Conservation (phyloP, 2,888 invertebrate species). For the Macrosoma leucophasiata region DNA sequence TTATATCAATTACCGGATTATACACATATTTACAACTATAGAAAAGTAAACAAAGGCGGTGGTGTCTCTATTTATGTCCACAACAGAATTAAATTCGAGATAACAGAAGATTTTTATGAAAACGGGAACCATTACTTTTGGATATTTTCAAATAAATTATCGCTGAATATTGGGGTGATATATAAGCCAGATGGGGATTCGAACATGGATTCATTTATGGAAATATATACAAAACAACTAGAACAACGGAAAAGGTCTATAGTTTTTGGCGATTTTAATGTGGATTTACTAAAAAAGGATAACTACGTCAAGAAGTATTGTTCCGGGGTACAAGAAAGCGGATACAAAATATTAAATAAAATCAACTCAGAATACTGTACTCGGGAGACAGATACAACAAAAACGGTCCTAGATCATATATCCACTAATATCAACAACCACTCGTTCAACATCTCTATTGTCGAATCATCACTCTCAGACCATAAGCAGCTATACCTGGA, state of each 20-base stretch:
- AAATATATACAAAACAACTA: slow-evolving; percentile 12
- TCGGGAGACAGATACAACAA: slow-evolving; percentile 14
- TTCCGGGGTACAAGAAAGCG: slow-evolving; percentile 8
- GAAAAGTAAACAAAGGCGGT: slow-evolving; percentile 24
- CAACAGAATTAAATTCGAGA: slow-evolving; percentile 21
- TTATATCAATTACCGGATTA: slow-evolving; percentile 11
- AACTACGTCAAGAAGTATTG: slow-evolving; percentile 4
- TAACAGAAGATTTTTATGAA: slow-evolving; percentile 18
- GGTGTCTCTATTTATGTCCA: slow-evolving; percentile 29
- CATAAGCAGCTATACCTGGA: slow-evolving; percentile 21
- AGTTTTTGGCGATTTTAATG: slow-evolving; percentile 20
- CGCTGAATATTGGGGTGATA: slow-evolving; percentile 19
- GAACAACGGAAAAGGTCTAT: slow-evolving; percentile 13
- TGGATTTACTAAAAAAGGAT: slow-evolving; percentile 9
- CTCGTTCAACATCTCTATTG: slow-evolving; percentile 9
- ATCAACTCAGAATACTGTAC: slow-evolving; percentile 12
- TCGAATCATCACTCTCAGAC: slow-evolving; percentile 23
- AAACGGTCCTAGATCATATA: slow-evolving; percentile 20
- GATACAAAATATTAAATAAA: slow-evolving; percentile 18
- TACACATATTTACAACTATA: slow-evolving; percentile 24
- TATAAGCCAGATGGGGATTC: slow-evolving; percentile 17
- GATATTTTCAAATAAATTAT: slow-evolving; percentile 21
- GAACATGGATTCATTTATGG: slow-evolving; percentile 14
- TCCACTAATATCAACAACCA: slow-evolving; percentile 16
- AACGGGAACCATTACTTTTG: slow-evolving; percentile 29